A percentile compares a stretch with the other conserved stretches of the same genome.
phyloP scores from a whole-genome alignment of 1,140 invertebrate genomes.

The Sinella curviseta region DNA sequence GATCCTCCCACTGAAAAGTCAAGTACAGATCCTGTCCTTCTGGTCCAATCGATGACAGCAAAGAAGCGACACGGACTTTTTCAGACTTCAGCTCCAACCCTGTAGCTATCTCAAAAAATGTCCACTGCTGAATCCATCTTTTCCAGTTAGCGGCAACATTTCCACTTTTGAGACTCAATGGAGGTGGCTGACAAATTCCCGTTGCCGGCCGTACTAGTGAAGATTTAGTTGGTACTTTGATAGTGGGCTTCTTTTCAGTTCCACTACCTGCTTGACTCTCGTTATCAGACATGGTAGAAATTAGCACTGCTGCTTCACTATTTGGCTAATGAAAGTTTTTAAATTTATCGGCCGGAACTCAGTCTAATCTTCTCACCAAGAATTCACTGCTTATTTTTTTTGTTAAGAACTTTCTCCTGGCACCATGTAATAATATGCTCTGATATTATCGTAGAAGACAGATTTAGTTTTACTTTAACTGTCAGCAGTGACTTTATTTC shows the following conservation, averaged over 20 bases:
- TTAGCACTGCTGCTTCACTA: too few species aligned
- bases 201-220: too few species aligned
- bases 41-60: neutral
- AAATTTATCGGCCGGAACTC: neutral
- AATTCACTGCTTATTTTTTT: neutral
- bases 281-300: too few species aligned
- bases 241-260: too few species aligned
- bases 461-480: too few species aligned
- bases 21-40: neutral
- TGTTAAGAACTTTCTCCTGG: neutral
- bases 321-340: too few species aligned
- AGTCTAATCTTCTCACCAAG: neutral
- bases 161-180: neutral
- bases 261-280: too few species aligned
- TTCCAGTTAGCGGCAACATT: slow-evolving; percentile 24
- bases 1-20: neutral
- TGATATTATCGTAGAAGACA: too few species aligned
- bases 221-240: too few species aligned
- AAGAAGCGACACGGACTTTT: neutral
- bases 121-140: slow-evolving; percentile 7
- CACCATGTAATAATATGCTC: neutral
- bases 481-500: too few species aligned
- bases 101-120: neutral
- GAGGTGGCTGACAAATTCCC: neutral
- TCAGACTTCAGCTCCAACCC: neutral